Conservation (phyloP, 2,797 vertebrate genomes). For the Odontamblyopus rebecca region DNA sequence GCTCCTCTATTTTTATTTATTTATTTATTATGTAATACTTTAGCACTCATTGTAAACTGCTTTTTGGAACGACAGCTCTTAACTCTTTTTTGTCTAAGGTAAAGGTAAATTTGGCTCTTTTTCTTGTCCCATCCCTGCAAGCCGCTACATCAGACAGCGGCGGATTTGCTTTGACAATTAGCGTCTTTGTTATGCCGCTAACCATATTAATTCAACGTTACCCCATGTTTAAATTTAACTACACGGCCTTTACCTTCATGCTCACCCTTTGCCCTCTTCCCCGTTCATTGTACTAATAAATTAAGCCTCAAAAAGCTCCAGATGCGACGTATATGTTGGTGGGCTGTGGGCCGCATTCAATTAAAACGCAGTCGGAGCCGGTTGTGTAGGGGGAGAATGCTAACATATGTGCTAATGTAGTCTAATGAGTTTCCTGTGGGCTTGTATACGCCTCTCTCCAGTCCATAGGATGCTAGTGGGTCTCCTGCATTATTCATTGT, state of each 20-base stretch:
- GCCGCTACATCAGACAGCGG: background rate
- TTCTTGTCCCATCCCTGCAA: background rate
- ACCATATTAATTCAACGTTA: background rate
- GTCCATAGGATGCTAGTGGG: background rate
- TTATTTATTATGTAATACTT: too few species aligned
- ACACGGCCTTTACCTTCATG: too few species aligned
- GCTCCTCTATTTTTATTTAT: too few species aligned
- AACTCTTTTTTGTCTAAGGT: too few species aligned
- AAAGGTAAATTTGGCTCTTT: too few species aligned
- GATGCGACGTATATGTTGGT: constrained; percentile 25
- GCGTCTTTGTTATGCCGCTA: background rate
- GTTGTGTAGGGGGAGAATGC: constrained; percentile 7
- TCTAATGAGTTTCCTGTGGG: constrained; percentile 13
- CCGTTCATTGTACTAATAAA: constrained; percentile 1
- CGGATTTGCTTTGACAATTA: background rate
- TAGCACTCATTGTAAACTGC: too few species aligned
- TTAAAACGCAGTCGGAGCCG: constrained; percentile 25
- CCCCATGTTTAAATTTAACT: background rate
- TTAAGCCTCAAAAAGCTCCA: constrained; percentile 1
- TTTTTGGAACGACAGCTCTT: too few species aligned
- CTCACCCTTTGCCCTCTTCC: too few species aligned
- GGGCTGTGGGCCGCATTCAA: constrained; percentile 41
- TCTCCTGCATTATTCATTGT: constrained; percentile 35
- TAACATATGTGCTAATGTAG: background rate
- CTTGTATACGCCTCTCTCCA: constrained; percentile 1